These are phyloP conservation scores for Machaerirhynchus nigripectus DNA, from an alignment of 2,113 vertebrate genomes.

Conservation along the genomic window DNA sequence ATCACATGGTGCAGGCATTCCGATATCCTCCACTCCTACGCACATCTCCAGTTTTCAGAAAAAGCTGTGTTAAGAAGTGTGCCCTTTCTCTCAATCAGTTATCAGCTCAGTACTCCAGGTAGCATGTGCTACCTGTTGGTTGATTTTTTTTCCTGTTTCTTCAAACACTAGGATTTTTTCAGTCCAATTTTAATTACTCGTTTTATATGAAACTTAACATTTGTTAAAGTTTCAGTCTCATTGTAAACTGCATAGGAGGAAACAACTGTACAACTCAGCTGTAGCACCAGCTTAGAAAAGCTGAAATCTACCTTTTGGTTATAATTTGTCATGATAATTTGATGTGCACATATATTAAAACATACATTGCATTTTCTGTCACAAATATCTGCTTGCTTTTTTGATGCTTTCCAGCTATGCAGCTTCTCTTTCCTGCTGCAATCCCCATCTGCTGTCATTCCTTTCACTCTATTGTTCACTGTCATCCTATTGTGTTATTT, in stretches of 20 bases:
- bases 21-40: not conserved
- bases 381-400: not conserved
- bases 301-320: not conserved
- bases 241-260: not conserved
- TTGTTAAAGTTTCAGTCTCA: not conserved
- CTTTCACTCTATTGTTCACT: not conserved
- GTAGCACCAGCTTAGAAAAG: not conserved
- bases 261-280: not conserved
- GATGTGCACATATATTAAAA: not conserved
- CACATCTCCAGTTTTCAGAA: not conserved
- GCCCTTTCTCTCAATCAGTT: not conserved
- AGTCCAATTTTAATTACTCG: not conserved
- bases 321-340: not conserved
- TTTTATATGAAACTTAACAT: not conserved
- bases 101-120: not conserved
- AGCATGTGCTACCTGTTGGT: not conserved
- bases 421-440: not conserved
- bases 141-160: not conserved
- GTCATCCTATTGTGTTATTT: not conserved
- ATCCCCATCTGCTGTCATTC: not conserved
- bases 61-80: not conserved
- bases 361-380: not conserved
- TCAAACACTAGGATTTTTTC: not conserved
- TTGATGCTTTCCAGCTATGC: not conserved
- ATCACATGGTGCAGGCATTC: not conserved